These are phyloP conservation scores for Elachura formosa DNA, from an alignment of 2,113 vertebrate genomes.

Conservation along the genomic window DNA sequence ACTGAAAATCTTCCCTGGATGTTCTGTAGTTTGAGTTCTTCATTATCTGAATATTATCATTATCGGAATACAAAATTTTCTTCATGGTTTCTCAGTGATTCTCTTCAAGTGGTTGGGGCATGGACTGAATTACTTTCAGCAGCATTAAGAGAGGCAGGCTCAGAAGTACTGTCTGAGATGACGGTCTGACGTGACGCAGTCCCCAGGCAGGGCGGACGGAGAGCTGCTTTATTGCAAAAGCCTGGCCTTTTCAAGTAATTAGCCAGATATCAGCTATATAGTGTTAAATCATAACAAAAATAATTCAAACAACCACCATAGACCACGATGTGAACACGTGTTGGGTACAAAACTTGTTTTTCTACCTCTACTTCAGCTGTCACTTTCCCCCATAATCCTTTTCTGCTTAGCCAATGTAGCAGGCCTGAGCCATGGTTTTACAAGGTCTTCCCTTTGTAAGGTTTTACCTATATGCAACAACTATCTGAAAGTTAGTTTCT, in stretches of 20 bases:
- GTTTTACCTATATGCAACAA: neutral
- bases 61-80: neutral
- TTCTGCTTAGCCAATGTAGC: neutral
- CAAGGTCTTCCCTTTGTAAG: neutral
- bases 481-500: neutral
- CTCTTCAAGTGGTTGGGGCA: neutral
- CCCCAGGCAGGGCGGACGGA: neutral
- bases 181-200: neutral
- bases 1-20: neutral
- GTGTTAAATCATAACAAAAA: neutral
- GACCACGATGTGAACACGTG: fast-evolving
- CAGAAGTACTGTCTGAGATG: neutral
- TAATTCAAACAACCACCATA: neutral
- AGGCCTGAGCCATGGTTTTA: neutral
- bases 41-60: neutral
- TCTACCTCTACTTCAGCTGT: neutral
- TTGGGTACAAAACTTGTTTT: neutral
- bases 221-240: neutral
- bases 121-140: neutral
- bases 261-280: neutral
- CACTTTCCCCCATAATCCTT: neutral
- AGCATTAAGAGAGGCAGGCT: neutral
- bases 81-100: neutral
- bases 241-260: neutral
- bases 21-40: neutral